phyloP scores from a whole-genome alignment of 2,888 invertebrate genomes.

The Campoletis raptor region DNA sequence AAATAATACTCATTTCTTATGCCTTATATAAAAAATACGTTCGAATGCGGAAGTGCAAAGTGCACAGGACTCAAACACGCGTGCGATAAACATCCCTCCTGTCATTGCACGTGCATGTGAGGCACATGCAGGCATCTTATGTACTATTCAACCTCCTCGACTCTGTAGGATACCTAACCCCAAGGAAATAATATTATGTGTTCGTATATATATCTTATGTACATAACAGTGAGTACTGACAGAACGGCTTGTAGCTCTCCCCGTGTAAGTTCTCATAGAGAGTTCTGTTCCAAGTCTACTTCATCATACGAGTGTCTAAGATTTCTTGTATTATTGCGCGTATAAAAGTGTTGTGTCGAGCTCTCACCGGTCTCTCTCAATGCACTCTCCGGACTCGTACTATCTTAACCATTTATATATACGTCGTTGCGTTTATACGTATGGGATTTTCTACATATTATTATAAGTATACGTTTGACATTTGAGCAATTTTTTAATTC shows the following conservation, averaged over 20 bases:
- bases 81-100: constrained; percentile 57
- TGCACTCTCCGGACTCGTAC: constrained; percentile 38
- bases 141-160: not conserved
- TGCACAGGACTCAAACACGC: constrained; percentile 20
- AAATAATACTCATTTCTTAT: not conserved
- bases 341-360: constrained; percentile 45
- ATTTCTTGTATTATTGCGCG: constrained; percentile 62
- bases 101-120: constrained; percentile 14
- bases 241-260: constrained; percentile 59
- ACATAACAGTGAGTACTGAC: constrained; percentile 57
- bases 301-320: constrained; percentile 65
- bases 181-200: constrained; percentile 23
- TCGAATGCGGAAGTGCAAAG: constrained; percentile 50
- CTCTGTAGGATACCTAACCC: constrained; percentile 37
- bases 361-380: constrained; percentile 48
- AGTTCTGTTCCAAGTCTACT: constrained; percentile 52
- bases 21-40: not conserved
- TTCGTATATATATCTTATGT: constrained; percentile 13
- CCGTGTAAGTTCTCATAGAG: constrained; percentile 59
- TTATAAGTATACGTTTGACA: not conserved
- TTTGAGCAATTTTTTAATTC: not conserved
- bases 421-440: not conserved
- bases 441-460: constrained; percentile 19
- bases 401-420: constrained; percentile 38
- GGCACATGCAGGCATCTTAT: constrained; percentile 20